Percentiles rank a stretch among this genome's conserved stretches.
These are phyloP conservation scores for Plecotus auritus DNA, from an alignment of 2,113 vertebrate genomes.

Conservation along the genomic window DNA sequence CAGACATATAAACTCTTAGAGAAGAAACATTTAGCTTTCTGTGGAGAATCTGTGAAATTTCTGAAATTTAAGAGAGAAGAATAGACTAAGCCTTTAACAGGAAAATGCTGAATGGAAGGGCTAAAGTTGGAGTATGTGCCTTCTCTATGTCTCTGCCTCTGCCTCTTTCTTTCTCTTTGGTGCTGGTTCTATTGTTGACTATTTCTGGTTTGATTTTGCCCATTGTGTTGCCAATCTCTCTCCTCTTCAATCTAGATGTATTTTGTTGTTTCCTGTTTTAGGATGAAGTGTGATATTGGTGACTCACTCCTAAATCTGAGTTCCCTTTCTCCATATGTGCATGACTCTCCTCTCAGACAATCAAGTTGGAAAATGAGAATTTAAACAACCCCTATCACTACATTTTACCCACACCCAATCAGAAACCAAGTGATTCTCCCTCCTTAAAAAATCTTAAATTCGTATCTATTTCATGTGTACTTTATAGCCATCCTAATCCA, in stretches of 20 bases:
- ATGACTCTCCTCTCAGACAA: not conserved
- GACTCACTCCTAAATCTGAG: not conserved
- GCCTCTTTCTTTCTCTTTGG: not conserved
- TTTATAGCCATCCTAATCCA: not conserved
- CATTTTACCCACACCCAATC: not conserved
- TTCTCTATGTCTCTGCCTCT: not conserved
- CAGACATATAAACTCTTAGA: not conserved
- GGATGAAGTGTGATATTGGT: not conserved
- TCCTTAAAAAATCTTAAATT: not conserved
- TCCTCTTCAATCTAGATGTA: not conserved
- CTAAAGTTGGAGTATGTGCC: not conserved
- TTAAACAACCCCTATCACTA: not conserved
- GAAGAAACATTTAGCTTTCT: not conserved
- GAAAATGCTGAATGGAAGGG: not conserved
- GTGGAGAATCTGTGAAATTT: constrained; percentile 6
- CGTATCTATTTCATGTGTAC: not conserved
- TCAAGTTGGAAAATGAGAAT: not conserved
- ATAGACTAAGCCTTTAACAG: not conserved
- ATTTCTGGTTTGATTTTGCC: not conserved
- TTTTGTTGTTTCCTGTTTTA: not conserved
- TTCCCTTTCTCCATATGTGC: not conserved
- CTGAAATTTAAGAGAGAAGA: constrained; percentile 37
- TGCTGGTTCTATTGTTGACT: not conserved
- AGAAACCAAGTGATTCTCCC: not conserved
- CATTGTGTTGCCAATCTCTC: not conserved